A percentile compares a stretch with the other conserved stretches of the same genome.
Conservation (phyloP, 2,888 invertebrate genomes). For the Rosalia funebris region DNA sequence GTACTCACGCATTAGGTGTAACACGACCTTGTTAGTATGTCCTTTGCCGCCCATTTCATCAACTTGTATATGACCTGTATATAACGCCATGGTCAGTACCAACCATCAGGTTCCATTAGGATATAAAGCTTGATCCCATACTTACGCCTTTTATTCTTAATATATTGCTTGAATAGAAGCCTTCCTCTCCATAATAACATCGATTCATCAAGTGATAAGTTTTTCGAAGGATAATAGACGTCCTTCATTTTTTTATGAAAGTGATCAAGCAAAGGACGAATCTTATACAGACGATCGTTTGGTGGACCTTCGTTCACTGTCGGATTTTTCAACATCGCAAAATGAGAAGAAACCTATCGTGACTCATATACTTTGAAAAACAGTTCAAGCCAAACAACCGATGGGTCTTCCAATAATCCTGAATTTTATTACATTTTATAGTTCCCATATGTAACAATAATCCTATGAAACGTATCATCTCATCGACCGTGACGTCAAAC, state of each 20-base stretch:
- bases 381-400: too few species aligned
- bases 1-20: neutral
- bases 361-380: too few species aligned
- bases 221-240: too few species aligned
- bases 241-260: too few species aligned
- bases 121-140: constrained; percentile 56
- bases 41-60: neutral
- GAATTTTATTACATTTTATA: too few species aligned
- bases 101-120: constrained; percentile 55
- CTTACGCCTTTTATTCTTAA: constrained; percentile 55
- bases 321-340: constrained; percentile 3
- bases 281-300: constrained; percentile 48
- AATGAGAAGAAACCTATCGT: constrained; percentile 4
- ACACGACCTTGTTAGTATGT: neutral
- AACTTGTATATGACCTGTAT: neutral
- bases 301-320: neutral
- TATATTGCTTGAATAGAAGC: constrained; percentile 52
- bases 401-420: too few species aligned
- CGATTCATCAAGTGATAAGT: too few species aligned
- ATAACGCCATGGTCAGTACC: constrained; percentile 8
- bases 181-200: constrained; percentile 54
- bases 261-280: too few species aligned
- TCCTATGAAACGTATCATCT: too few species aligned
- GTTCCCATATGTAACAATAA: too few species aligned
- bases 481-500: too few species aligned